phyloP scores from a whole-genome alignment of 2,888 invertebrate species.

The Eupeodes latifasciatus region DNA sequence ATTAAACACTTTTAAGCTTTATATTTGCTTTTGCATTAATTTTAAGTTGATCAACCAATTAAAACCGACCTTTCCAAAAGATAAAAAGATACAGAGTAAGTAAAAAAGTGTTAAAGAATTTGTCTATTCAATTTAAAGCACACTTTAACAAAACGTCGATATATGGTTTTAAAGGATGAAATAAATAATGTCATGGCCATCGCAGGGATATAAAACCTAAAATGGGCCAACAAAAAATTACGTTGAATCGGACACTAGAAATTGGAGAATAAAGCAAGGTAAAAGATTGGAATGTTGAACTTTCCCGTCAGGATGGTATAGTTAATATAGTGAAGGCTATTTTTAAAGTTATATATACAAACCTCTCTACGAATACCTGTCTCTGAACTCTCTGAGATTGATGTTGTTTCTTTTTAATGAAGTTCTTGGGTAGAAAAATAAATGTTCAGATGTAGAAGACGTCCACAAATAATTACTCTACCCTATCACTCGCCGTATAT shows the following conservation, averaged over 20 bases:
- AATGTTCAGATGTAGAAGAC: conserved; percentile 44
- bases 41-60: too few species aligned
- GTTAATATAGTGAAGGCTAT: conserved; percentile 10
- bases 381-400: not conserved
- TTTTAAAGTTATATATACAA: not conserved
- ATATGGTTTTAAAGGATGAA: not conserved
- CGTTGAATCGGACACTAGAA: not conserved
- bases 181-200: conserved; percentile 23
- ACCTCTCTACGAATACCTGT: not conserved
- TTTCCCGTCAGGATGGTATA: not conserved
- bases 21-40: too few species aligned
- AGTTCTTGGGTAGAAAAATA: conserved; percentile 30
- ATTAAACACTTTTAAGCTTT: too few species aligned
- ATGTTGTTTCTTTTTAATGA: conserved; percentile 27
- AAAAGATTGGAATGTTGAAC: not conserved
- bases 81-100: too few species aligned
- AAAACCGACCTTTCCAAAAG: too few species aligned
- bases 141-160: not conserved
- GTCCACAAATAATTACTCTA: conserved; percentile 23
- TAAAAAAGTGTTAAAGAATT: too few species aligned
- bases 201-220: not conserved
- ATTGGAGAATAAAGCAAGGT: not conserved
- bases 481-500: not conserved
- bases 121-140: not conserved
- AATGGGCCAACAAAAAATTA: conserved; percentile 1